Percentiles rank a stretch among this genome's conserved stretches.
Evolutionary conservation across 1,140 invertebrate species (phyloP).

Genomic region (Drosophila pachea): DNA sequence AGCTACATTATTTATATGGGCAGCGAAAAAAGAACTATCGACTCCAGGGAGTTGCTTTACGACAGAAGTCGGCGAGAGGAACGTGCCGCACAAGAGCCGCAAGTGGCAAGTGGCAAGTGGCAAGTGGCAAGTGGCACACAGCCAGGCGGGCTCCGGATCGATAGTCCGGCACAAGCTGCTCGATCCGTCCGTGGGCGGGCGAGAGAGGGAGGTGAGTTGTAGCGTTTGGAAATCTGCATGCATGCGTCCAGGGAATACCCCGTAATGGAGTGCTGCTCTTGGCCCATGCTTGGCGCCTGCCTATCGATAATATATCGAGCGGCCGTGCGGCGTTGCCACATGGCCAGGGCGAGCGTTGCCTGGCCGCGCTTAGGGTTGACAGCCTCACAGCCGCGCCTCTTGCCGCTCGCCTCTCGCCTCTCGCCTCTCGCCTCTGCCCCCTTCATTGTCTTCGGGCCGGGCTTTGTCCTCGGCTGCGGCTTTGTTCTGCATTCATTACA

Average conservation of each 20-base stretch:
- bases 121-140: not conserved
- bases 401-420: conserved; percentile 25
- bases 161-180: not conserved
- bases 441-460: conserved; percentile 31
- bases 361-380: conserved; percentile 15
- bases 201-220: no score
- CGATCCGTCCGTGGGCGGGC: no score
- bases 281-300: no score
- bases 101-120: not conserved
- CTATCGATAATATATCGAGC: conserved; percentile 18
- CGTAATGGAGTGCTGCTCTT: not conserved
- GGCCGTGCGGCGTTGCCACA: not conserved
- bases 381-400: conserved; percentile 16
- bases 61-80: not conserved
- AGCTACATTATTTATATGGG: conserved; percentile 11
- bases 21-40: conserved; percentile 9
- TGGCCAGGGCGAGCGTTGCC: not conserved
- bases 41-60: conserved; percentile 9
- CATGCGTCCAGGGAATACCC: no score
- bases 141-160: not conserved
- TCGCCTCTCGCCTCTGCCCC: conserved; percentile 31
- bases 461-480: not conserved
- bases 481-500: conserved; percentile 42
- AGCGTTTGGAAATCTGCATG: not conserved
- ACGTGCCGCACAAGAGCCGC: conserved; percentile 3